These are phyloP conservation scores for Euura lappo DNA, from an alignment of 1,140 invertebrate genomes.

Conservation along the genomic window DNA sequence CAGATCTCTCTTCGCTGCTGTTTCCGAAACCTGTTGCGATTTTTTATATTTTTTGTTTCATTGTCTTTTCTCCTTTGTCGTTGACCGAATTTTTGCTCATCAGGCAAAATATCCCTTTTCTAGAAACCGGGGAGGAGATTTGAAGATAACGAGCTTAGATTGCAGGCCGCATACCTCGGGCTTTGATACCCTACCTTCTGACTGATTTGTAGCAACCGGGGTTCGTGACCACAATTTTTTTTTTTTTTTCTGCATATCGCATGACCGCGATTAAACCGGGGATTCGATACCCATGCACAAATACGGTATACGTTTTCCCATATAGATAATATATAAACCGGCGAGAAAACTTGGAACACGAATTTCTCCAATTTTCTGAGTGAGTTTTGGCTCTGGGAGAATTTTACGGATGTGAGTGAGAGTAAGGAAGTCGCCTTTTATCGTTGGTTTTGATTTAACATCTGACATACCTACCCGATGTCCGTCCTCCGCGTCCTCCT, in stretches of 20 bases:
- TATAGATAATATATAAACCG: too few species aligned
- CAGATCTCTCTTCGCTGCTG: too few species aligned
- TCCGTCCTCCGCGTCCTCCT: neutral
- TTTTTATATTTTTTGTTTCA: too few species aligned
- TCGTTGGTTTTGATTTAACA: neutral
- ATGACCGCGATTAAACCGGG: constrained; percentile 1
- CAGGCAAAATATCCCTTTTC: neutral
- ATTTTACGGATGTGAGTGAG: too few species aligned
- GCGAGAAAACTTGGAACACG: neutral
- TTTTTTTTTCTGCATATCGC: neutral
- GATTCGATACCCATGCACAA: neutral
- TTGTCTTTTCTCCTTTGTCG: too few species aligned
- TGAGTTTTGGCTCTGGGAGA: neutral
- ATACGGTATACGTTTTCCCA: neutral
- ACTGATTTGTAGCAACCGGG: neutral
- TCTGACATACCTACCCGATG: neutral
- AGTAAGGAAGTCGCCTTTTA: neutral
- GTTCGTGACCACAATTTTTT: neutral
- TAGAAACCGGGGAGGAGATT: neutral
- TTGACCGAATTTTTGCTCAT: too few species aligned
- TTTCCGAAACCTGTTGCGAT: too few species aligned
- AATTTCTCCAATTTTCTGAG: neutral
- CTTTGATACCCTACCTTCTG: neutral
- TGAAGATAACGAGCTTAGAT: neutral
- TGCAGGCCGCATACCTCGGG: neutral